phyloP scores from a whole-genome alignment of 2,113 vertebrate species.

The Mustela lutreola region DNA sequence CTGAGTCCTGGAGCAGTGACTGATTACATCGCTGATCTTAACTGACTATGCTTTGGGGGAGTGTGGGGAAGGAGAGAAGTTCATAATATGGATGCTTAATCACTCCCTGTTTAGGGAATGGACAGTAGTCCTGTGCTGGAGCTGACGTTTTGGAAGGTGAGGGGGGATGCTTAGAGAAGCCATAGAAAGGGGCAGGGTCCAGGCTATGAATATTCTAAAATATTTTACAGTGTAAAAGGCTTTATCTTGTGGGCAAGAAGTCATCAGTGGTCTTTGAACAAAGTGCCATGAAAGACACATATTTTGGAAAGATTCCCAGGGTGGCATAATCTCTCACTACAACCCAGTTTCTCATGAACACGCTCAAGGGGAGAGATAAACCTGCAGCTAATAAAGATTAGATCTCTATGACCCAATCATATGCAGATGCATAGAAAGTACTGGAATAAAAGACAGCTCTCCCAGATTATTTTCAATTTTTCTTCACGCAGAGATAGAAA shows the following conservation, averaged over 20 bases:
- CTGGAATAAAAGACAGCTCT: background rate
- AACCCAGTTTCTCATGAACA: background rate
- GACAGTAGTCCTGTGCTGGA: background rate
- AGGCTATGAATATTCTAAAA: background rate
- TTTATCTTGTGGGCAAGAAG: background rate
- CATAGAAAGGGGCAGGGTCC: background rate
- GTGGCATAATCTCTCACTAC: background rate
- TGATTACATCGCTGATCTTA: background rate
- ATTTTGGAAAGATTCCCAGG: background rate
- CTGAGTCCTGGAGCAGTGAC: background rate
- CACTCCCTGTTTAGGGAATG: background rate
- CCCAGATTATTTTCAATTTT: background rate
- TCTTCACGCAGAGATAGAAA: background rate
- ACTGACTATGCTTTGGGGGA: background rate
- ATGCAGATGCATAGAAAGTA: background rate
- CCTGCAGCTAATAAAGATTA: background rate
- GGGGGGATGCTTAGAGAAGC: background rate
- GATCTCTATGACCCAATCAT: background rate
- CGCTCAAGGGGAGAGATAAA: background rate
- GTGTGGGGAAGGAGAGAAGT: background rate
- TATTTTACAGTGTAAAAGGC: background rate
- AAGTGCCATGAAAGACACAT: background rate
- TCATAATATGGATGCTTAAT: background rate
- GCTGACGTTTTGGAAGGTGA: background rate
- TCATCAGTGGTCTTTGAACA: background rate